These are phyloP conservation scores for Microchrysa polita DNA, from an alignment of 2,888 invertebrate species.

Conservation along the genomic window DNA sequence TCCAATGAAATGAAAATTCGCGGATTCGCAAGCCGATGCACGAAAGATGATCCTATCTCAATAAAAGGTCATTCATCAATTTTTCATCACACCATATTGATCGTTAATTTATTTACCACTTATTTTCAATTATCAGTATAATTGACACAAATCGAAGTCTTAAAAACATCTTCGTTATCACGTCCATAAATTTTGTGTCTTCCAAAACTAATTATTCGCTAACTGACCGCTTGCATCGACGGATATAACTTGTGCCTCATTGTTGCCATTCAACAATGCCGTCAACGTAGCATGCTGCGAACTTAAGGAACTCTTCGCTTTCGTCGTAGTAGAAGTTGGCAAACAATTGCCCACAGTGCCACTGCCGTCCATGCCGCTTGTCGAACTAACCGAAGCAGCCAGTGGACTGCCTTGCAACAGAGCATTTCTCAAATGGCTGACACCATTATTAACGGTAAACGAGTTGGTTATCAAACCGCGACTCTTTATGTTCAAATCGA, in stretches of 20 bases:
- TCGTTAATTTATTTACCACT: not conserved
- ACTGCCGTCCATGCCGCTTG: not conserved
- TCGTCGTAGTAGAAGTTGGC: conserved; percentile 44
- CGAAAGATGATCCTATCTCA: too few species aligned
- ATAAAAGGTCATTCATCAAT: too few species aligned
- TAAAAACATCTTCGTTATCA: not conserved
- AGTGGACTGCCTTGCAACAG: conserved; percentile 58
- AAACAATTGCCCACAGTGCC: not conserved
- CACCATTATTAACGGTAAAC: conserved; percentile 53
- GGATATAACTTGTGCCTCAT: conserved; percentile 30
- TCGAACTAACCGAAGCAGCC: conserved; percentile 7
- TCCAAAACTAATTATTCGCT: conserved; percentile 1
- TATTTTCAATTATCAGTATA: not conserved
- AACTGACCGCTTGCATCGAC: conserved; percentile 19
- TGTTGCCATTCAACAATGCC: conserved; percentile 60
- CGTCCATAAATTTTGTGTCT: too few species aligned
- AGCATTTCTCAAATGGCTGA: conserved; percentile 61
- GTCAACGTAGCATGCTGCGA: conserved; percentile 64
- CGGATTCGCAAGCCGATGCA: too few species aligned
- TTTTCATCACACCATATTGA: not conserved
- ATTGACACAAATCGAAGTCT: conserved; percentile 33
- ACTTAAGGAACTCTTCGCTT: conserved; percentile 59
- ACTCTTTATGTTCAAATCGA: conserved; percentile 63
- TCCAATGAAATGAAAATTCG: too few species aligned
- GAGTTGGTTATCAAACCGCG: conserved; percentile 63